These are phyloP conservation scores for Vannuccia rotundouncinata DNA, from an alignment of 2,888 invertebrate species.

Conservation along the genomic window DNA sequence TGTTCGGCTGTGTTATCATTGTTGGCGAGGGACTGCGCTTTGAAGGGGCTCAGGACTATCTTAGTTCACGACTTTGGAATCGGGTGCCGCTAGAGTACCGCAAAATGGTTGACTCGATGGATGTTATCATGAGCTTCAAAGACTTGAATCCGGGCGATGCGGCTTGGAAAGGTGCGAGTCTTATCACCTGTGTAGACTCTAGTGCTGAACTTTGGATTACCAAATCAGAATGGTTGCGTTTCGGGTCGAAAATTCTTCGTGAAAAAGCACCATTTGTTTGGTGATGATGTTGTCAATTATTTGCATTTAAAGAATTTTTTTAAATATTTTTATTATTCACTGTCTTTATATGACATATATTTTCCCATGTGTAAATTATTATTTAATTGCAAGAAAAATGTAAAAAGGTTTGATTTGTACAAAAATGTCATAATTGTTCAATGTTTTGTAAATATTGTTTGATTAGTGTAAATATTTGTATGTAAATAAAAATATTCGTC, in stretches of 20 bases:
- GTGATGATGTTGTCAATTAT: too few relatives aligned
- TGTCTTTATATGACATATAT: too few relatives aligned
- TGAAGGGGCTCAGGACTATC: not conserved
- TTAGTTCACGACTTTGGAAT: not conserved
- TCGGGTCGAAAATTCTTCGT: constrained; percentile 74
- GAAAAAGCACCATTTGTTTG: constrained; percentile 77
- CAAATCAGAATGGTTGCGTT: constrained; percentile 75
- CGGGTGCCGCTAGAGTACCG: not conserved
- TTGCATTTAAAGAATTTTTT: too few relatives aligned
- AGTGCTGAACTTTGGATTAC: constrained; percentile 86
- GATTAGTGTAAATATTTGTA: too few relatives aligned
- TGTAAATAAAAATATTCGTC: too few relatives aligned
- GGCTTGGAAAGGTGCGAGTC: constrained; percentile 83
- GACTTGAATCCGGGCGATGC: constrained; percentile 81
- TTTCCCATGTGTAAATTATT: too few relatives aligned
- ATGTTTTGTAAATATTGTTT: too few relatives aligned
- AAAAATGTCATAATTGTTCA: too few relatives aligned
- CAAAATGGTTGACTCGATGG: not conserved
- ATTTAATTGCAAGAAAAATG: too few relatives aligned
- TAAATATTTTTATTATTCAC: too few relatives aligned
- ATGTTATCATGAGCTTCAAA: constrained; percentile 43
- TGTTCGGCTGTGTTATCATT: constrained; percentile 28
- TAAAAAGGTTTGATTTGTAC: too few relatives aligned
- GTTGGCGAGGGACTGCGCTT: constrained; percentile 1
- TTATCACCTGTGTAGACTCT: constrained; percentile 83